phyloP scores from a whole-genome alignment of 2,113 vertebrate species.

The Engystomops pustulosus region DNA sequence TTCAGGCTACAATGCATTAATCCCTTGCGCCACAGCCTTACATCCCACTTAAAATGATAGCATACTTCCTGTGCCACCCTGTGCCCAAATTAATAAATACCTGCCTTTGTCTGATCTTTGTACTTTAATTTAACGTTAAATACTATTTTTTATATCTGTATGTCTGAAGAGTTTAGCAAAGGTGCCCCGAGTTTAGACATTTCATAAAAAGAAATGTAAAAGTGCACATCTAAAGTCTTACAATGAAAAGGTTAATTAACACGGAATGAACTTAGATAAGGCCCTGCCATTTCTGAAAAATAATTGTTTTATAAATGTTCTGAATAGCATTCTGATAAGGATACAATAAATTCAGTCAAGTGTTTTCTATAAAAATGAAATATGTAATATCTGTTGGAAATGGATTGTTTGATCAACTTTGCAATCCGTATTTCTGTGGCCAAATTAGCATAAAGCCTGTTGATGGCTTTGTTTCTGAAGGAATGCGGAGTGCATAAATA shows the following conservation, averaged over 20 bases:
- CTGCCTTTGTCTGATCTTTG: background rate
- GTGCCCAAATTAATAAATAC: too few relatives aligned
- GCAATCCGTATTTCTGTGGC: slow-evolving; percentile 4
- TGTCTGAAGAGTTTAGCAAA: background rate
- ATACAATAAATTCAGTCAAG: slow-evolving; percentile 3
- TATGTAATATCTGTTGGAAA: background rate
- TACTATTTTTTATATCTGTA: background rate
- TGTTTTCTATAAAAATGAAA: background rate
- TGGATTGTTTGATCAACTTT: background rate
- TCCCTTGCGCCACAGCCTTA: too few relatives aligned
- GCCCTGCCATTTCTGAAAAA: slow-evolving; percentile 24
- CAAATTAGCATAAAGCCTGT: background rate
- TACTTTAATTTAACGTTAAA: background rate
- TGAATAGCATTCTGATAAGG: slow-evolving; percentile 21
- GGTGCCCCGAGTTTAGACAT: background rate
- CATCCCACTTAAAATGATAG: too few relatives aligned
- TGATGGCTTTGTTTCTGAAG: slow-evolving; percentile 24
- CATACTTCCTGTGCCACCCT: too few relatives aligned
- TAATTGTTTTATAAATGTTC: slow-evolving; percentile 13
- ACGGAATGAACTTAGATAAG: slow-evolving; percentile 25
- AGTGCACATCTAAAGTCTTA: background rate
- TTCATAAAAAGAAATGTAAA: background rate
- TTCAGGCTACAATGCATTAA: too few relatives aligned
- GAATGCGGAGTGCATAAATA: slow-evolving; percentile 36
- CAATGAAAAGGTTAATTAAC: slow-evolving; percentile 37